Evolutionary conservation across 2,113 vertebrate species (phyloP), one percentile per base, ranked within the genome.

Genomic region (Silurus glanis): DNA sequence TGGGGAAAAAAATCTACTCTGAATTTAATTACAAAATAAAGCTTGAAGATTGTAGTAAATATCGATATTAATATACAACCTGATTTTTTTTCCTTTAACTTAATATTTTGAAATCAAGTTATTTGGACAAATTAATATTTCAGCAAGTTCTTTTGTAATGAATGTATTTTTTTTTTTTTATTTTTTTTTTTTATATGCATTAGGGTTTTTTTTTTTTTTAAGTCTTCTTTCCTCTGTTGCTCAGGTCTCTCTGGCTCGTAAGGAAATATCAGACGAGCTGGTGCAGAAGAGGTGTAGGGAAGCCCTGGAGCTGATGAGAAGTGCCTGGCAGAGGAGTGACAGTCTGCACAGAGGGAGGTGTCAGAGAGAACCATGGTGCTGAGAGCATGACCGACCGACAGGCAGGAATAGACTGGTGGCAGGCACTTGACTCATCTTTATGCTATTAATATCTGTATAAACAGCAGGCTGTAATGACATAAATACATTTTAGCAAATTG

Each of bases 361-460:
- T 0, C 96, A 96, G 88, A 94, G 98, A 80, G 98, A 99, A 90
- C 98, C 98, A 64, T 99, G 98, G 98, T 98, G 97, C 90, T 98
- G 91, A 94, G 85, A 8, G 69, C 76, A 67, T 49, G 71, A 82
- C 61, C 37, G 37, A 37, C 37, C 37, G 37, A 37, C 37, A 37
- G 37, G 5, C 61, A 47, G 56, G 55, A n/a, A 72, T 80, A 13
- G 59, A 64, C 9, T 59, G 12, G 64, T 16, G 47, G 59, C 56
- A 78, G 28, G 80, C 51, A 59, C 55, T 78, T 78, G 21, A 85
- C 58, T 72, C 83, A 69, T 58, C 56, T 76, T 79, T 55, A 59
- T 37, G 45, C 74, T 25, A 53, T 83, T 83, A 84, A 80, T 4
- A 47, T 87, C 69, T 74, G 83, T 80, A 67, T 25, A 12, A 80